These are phyloP conservation scores for Nannospalax galili DNA, from an alignment of 2,113 vertebrate genomes.

Conservation along the genomic window DNA sequence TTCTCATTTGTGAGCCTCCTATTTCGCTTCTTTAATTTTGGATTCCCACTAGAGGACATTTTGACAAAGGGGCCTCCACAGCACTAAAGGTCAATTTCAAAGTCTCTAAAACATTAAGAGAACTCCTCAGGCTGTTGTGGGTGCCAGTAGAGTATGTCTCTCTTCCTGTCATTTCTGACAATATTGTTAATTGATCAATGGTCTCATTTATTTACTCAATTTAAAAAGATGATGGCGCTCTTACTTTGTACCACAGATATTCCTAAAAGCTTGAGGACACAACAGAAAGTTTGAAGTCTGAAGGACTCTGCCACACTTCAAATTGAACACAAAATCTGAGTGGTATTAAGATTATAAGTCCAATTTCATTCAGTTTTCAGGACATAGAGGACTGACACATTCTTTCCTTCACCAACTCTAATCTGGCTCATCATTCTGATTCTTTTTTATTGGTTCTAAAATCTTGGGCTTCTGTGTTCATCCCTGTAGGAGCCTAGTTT, in stretches of 20 bases:
- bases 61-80: too few relatives aligned
- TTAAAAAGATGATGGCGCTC: not conserved
- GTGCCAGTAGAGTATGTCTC: too few relatives aligned
- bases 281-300: not conserved
- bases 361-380: not conserved
- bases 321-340: not conserved
- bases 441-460: not conserved
- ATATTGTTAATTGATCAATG: too few relatives aligned
- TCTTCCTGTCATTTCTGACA: too few relatives aligned
- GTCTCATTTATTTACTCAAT: too few relatives aligned
- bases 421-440: not conserved
- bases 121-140: too few relatives aligned
- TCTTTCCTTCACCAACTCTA: not conserved
- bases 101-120: too few relatives aligned
- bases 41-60: too few relatives aligned
- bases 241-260: not conserved
- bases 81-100: too few relatives aligned
- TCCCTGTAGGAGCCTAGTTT: not conserved
- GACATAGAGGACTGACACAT: not conserved
- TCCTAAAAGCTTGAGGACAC: not conserved
- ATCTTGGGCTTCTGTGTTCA: not conserved
- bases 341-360: not conserved
- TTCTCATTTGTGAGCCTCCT: too few relatives aligned
- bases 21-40: too few relatives aligned
- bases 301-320: not conserved